phyloP scores from a whole-genome alignment of 1,140 invertebrate genomes.

The Pentalonia nigronervosa region DNA sequence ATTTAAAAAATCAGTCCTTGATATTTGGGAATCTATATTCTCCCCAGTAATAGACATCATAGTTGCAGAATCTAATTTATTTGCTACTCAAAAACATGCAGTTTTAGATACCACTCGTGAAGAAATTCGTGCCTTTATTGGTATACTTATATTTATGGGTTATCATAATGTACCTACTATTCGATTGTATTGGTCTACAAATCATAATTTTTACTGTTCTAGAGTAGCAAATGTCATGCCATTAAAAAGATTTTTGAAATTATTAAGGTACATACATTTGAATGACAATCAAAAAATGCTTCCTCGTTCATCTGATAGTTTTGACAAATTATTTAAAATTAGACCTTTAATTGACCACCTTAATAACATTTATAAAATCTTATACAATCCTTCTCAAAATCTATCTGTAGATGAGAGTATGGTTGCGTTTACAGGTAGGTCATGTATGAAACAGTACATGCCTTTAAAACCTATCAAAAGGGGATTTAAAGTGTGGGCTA shows the following conservation, averaged over 20 bases:
- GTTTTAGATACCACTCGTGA: not conserved
- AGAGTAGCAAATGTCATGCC: not conserved
- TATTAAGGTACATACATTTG: not conserved
- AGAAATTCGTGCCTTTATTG: not conserved
- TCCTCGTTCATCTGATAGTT: not conserved
- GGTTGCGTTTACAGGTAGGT: conserved; percentile 57
- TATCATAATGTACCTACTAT: not conserved
- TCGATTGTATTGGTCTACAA: not conserved
- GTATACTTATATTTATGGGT: not conserved
- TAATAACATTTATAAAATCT: not conserved
- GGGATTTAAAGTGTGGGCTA: conserved; percentile 58
- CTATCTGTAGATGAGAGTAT: conserved; percentile 59
- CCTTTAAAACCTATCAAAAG: conserved; percentile 58
- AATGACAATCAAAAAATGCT: not conserved
- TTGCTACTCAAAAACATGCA: not conserved
- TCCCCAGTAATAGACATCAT: too few relatives aligned
- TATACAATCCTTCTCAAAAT: not conserved
- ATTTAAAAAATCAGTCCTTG: too few relatives aligned
- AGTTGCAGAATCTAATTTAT: conserved; percentile 7
- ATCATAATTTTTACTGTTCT: not conserved
- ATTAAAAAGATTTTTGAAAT: not conserved
- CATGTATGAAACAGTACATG: conserved; percentile 55
- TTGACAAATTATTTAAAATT: not conserved
- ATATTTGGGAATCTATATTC: too few relatives aligned
- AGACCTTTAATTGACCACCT: not conserved